A percentile compares a stretch with the other conserved stretches of the same genome.
Evolutionary conservation across 2,113 vertebrate species (phyloP).

Genomic region (Carlito syrichta): DNA sequence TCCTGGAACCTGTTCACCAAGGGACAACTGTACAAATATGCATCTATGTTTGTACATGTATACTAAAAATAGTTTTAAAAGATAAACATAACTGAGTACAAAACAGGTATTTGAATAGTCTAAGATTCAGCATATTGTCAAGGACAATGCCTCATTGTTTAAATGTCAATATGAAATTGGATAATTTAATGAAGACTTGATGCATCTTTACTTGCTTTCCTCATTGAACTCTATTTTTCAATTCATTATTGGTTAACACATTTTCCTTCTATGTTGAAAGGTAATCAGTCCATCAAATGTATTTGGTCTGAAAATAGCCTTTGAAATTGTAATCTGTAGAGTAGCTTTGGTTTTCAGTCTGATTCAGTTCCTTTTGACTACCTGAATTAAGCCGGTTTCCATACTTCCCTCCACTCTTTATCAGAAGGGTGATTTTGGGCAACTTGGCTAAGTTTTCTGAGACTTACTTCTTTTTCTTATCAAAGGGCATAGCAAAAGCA

Average conservation of each 20-base stretch:
- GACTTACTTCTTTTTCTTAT: not conserved
- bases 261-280: slow-evolving; percentile 3
- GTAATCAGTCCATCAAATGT: not conserved
- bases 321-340: not conserved
- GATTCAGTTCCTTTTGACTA: no score
- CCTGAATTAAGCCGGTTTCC: not conserved
- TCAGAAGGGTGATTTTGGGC: not conserved
- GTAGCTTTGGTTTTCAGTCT: no score
- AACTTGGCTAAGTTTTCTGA: not conserved
- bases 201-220: not conserved
- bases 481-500: not conserved
- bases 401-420: not conserved
- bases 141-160: not conserved
- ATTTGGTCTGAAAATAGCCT: not conserved
- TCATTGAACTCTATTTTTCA: not conserved
- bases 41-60: not conserved
- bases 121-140: not conserved
- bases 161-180: not conserved
- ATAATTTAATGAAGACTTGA: not conserved
- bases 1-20: not conserved
- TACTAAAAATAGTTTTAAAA: not conserved
- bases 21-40: not conserved
- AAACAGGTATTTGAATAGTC: not conserved
- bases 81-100: not conserved
- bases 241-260: not conserved